Conservation (phyloP, 2,797 vertebrate genomes). For the Notolepis coatsorum region DNA sequence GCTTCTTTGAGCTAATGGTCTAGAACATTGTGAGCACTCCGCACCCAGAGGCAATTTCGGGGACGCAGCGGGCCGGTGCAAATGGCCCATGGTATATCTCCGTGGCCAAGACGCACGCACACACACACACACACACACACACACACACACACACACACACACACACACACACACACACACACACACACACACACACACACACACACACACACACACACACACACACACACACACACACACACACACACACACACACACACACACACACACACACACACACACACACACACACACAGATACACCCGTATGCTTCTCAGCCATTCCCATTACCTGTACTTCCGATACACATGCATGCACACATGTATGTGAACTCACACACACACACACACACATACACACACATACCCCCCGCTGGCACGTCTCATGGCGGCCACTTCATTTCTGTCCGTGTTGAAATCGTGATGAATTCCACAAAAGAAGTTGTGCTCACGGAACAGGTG, state of each 20-base stretch:
- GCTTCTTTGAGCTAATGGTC: constrained; percentile 91
- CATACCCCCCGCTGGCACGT: too few relatives aligned
- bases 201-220: background rate
- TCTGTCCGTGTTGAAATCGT: constrained; percentile 37
- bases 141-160: constrained; percentile 53
- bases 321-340: too few relatives aligned
- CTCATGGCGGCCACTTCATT: too few relatives aligned
- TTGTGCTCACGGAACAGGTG: constrained; percentile 35
- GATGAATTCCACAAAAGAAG: constrained; percentile 49
- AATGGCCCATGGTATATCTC: constrained; percentile 79
- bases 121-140: constrained; percentile 28
- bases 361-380: constrained; percentile 20
- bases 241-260: constrained; percentile 66
- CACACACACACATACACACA: constrained; percentile 24
- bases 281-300: background rate
- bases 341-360: background rate
- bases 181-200: constrained; percentile 41
- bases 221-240: too few relatives aligned
- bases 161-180: constrained; percentile 58
- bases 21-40: constrained; percentile 88
- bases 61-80: constrained; percentile 82
- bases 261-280: constrained; percentile 14
- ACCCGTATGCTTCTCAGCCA: too few relatives aligned
- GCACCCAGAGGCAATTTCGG: constrained; percentile 85
- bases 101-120: constrained; percentile 70